These are phyloP conservation scores for Parthenolecanium corni DNA, from an alignment of 2,888 invertebrate species.

Conservation along the genomic window DNA sequence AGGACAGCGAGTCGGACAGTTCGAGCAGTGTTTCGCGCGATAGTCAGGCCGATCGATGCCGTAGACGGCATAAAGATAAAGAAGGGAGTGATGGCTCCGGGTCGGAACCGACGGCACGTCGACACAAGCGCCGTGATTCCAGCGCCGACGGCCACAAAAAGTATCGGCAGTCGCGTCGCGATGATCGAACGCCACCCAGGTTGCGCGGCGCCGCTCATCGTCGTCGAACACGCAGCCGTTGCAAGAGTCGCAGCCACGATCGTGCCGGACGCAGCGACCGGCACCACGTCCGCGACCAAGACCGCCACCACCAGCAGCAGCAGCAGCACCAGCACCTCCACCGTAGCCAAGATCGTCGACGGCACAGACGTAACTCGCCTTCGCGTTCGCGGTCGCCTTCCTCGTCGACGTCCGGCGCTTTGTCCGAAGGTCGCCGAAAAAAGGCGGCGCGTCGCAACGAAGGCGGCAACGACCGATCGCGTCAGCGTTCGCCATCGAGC, in stretches of 20 bases:
- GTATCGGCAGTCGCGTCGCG: constrained; percentile 15
- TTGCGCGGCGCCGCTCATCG: not conserved
- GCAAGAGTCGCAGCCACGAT: not conserved
- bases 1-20: constrained; percentile 20
- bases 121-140: not conserved
- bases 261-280: not conserved
- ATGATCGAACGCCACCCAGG: not conserved
- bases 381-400: constrained; percentile 6
- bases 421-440: not conserved
- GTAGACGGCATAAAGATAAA: not conserved
- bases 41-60: not conserved
- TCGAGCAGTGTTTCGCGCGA: not conserved
- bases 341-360: not conserved
- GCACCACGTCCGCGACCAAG: not conserved
- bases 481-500: no score
- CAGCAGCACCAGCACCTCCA: not conserved
- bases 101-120: not conserved
- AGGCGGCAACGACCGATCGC: no score
- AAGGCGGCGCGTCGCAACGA: no score
- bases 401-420: not conserved
- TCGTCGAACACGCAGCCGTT: not conserved
- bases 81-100: not conserved
- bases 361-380: constrained; percentile 6
- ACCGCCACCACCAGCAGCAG: not conserved
- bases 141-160: constrained; percentile 16